These are phyloP conservation scores for Halocynthia roretzi DNA, from an alignment of 23 tunicate genomes.

Conservation along the genomic window DNA sequence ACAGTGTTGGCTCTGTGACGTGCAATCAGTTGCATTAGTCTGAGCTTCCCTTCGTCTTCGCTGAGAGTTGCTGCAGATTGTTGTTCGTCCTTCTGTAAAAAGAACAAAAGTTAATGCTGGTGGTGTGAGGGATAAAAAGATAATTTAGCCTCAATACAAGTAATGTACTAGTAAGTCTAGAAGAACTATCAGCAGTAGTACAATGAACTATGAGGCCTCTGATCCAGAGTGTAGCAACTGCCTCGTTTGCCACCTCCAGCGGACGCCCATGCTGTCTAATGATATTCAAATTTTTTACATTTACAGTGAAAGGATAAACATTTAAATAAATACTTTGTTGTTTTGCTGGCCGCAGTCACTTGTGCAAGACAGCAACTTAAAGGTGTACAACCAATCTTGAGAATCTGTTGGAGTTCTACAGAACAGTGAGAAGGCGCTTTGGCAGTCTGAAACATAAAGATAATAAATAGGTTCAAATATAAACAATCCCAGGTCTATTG, in stretches of 20 bases:
- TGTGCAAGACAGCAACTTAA: slow-evolving; percentile 59
- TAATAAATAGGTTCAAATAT: neutral
- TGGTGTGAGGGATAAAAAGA: too few species aligned
- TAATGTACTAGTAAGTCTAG: too few species aligned
- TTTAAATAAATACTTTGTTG: neutral
- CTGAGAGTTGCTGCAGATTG: neutral
- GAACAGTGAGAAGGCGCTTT: slow-evolving; percentile 67
- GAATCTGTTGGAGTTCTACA: slow-evolving; percentile 87
- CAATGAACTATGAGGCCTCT: too few species aligned
- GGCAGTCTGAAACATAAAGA: slow-evolving; percentile 38
- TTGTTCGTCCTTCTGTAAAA: neutral
- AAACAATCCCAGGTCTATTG: neutral
- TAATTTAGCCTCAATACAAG: too few species aligned
- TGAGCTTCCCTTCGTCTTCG: slow-evolving; percentile 32
- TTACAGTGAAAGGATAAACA: too few species aligned
- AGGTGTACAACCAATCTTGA: slow-evolving; percentile 78
- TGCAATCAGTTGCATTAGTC: slow-evolving; percentile 34
- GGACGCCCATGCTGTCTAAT: too few species aligned
- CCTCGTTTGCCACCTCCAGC: too few species aligned
- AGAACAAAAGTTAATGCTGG: too few species aligned
- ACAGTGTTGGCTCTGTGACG: slow-evolving; percentile 67
- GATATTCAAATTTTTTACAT: too few species aligned
- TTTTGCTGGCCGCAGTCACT: slow-evolving; percentile 17
- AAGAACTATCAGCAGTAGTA: too few species aligned
- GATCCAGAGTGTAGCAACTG: too few species aligned